Evolutionary conservation across 2,888 invertebrate genomes (phyloP), one percentile per base, ranked within the genome.

Genomic region (Abscondita cerata): DNA sequence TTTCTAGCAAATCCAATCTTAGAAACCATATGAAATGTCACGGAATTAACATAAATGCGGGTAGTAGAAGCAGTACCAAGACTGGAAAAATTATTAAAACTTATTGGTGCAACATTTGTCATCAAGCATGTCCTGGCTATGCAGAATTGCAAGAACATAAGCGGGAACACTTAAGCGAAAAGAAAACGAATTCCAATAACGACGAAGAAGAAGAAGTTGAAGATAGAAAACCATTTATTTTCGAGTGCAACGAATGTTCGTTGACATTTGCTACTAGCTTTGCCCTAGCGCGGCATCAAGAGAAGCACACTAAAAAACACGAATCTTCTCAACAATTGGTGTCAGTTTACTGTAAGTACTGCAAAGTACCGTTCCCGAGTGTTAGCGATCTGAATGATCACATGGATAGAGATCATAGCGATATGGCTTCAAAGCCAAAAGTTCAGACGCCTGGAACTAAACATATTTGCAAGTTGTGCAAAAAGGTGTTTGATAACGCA

Each of bases 71-170:
- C 18, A 71, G 67, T 5, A 51, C 61, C 8, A 71, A 70, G 54
- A 66, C 64, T 4, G 73, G 73, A 44, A 72, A 74, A 13, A 56
- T 67, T 8, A 53, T 64, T 1, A 76, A 73, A 58, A 76, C 75
- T 46, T 86, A 85, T 68, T 83, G 83, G 38, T 89, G 89, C 73
- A 86, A 88, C 62, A 81, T 85, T 46, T 89, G 89, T 67, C 87
- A 88, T n/a, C 86, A 87, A 73, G 83, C 73, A 11, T 86, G 86
- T 64, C 82, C 84, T 0, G 85, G 83, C 1, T 73, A 81, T 50
- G 79, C 84, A 3, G 83, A 83, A 1, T 76, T 86, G 56, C 83
- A 83, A 66, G 82, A 83, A 69, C 87, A 87, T 64, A 86, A 85
- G 65, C 82, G 83, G 59, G 80, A 84, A 41, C 83, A 83, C 58